phyloP scores from a whole-genome alignment of 2,113 vertebrate species.

The Cnemophilus loriae region DNA sequence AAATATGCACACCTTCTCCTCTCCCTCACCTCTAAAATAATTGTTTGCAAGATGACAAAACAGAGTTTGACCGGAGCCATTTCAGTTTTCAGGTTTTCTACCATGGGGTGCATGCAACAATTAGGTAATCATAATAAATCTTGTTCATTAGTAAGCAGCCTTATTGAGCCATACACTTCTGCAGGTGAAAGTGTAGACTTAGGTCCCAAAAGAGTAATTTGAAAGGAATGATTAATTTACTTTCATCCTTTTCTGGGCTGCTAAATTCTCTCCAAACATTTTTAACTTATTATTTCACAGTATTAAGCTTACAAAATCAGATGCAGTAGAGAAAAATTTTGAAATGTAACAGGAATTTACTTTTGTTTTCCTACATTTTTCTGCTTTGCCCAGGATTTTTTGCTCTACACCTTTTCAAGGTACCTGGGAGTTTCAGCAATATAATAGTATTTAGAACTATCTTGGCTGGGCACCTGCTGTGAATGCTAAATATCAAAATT shows the following conservation, averaged over 20 bases:
- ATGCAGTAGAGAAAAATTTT: not conserved
- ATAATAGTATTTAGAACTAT: not conserved
- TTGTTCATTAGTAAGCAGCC: not conserved
- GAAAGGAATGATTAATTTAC: not conserved
- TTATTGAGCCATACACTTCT: not conserved
- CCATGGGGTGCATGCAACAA: not conserved
- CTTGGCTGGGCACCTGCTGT: not conserved
- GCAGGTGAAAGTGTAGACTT: not conserved
- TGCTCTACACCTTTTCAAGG: not conserved
- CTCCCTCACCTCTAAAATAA: rapidly evolving
- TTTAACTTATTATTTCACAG: not conserved
- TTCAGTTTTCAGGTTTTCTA: not conserved
- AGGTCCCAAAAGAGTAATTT: not conserved
- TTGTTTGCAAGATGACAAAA: not conserved
- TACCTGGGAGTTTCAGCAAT: not conserved
- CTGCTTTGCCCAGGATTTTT: not conserved
- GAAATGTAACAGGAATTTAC: not conserved
- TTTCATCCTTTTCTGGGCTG: not conserved
- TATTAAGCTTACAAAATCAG: not conserved
- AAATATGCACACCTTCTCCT: not conserved
- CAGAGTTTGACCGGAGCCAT: not conserved
- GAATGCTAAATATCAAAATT: not conserved
- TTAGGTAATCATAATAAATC: not conserved
- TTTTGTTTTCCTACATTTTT: not conserved
- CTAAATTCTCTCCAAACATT: not conserved